Evolutionary conservation across 2,113 vertebrate genomes (phyloP), one percentile per base, ranked within the genome.

Genomic region (Toxotes jaculatrix): DNA sequence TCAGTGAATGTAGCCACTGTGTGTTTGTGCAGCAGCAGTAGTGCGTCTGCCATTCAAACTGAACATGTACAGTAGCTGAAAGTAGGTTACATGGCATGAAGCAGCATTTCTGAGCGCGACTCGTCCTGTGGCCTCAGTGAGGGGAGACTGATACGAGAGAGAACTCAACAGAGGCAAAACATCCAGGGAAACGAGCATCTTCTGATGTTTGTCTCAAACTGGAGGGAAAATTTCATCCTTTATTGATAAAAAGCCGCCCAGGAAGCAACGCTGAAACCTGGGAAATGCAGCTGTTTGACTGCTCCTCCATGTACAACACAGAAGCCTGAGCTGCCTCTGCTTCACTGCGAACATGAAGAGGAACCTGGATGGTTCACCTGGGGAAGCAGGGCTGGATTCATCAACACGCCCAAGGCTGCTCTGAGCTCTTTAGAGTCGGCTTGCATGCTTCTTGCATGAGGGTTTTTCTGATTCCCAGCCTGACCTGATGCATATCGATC

Each of bases 121-220:
- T 21, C 5, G 55, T 45, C 40, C 14, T 0, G 27, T 32, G 1
- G 62, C 55, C 23, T 14, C 38, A 42, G 47, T 21, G 0, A 5
- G 8, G 10, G 10, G 43, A n/a, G 4, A 14, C 14, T 36, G 36
- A 66, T 59, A 19, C 40, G 55, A 73, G 34, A 65, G 53, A 40
- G 36, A 12, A 40, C 45, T 85, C 78, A 32, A 17, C 16, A 34
- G 60, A 76, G 72, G 70, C 23, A 17, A 27, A 67, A 34, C 38
- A 79, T 43, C 16, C 11, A 1, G 42, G 59, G 42, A 47, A 65
- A 70, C 42, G 7, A 45, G 21, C 21, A 4, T 32, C 64, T 72
- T 72, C 66, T 71, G 53, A 62, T 61, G 56, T 40, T 3, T 55
- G 27, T 56, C 34, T 32, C 60, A 55, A 70, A 83, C 47, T 51